Conservation (phyloP, 2,888 invertebrate genomes). For the Vannuccia rotundouncinata region DNA sequence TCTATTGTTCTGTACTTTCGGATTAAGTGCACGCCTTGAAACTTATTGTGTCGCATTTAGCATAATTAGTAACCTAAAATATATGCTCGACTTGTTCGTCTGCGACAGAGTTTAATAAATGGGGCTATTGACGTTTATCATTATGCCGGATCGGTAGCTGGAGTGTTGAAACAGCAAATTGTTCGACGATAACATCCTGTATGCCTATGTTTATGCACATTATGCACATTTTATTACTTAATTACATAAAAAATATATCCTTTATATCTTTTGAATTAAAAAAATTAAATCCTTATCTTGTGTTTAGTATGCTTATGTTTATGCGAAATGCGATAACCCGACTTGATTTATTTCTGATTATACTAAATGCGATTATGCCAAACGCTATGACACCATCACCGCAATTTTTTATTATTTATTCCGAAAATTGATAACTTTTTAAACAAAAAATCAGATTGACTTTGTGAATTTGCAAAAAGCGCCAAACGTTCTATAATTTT, state of each 20-base stretch:
- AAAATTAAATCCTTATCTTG: not conserved
- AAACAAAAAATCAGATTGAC: no score
- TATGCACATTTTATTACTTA: not conserved
- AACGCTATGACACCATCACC: slow-evolving; percentile 15
- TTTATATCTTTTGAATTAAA: not conserved
- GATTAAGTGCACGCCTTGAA: no score
- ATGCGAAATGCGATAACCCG: slow-evolving; percentile 2
- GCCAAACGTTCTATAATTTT: no score
- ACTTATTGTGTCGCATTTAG: no score
- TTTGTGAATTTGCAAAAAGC: no score
- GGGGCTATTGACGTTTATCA: slow-evolving; percentile 14
- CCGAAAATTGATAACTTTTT: no score
- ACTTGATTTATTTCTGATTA: not conserved
- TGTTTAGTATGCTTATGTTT: not conserved
- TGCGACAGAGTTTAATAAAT: slow-evolving; percentile 13
- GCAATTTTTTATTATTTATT: no score
- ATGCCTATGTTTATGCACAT: not conserved
- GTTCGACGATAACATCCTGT: slow-evolving; percentile 16
- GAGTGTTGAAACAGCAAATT: slow-evolving; percentile 6
- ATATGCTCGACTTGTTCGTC: slow-evolving; percentile 22
- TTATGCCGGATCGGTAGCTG: slow-evolving; percentile 9
- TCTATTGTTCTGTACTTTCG: no score
- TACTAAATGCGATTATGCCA: slow-evolving; percentile 17
- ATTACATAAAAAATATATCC: not conserved
- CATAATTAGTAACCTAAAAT: no score